Evolutionary conservation across 1,140 invertebrate genomes (phyloP).

Genomic region (Sitophilus oryzae): DNA sequence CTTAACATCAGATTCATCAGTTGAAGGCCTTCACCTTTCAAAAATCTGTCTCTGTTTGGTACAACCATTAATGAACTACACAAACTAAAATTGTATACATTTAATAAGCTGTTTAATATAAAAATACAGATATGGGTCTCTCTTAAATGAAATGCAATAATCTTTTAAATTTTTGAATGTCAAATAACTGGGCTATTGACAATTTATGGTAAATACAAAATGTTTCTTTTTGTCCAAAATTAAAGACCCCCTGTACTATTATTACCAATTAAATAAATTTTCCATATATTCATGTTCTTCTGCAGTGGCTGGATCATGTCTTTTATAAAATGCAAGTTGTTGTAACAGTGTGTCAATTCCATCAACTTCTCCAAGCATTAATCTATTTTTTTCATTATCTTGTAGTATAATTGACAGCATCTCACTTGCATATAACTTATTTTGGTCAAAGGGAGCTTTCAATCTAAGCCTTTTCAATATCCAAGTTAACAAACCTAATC

Average conservation of each 20-base stretch:
- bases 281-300: slow-evolving; percentile 99
- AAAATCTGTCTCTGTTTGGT: slow-evolving; percentile 84
- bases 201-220: too few relatives aligned
- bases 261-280: slow-evolving; percentile 87
- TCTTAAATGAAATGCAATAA: too few relatives aligned
- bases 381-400: slow-evolving; percentile 72
- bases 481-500: slow-evolving; percentile 78
- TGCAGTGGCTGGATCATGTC: slow-evolving; percentile 81
- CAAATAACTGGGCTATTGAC: too few relatives aligned
- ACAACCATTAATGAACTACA: slow-evolving; percentile 88
- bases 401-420: slow-evolving; percentile 94
- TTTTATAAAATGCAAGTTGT: slow-evolving; percentile 91
- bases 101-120: background rate
- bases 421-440: slow-evolving; percentile 95
- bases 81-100: slow-evolving; percentile 44
- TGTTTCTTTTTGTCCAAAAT: too few relatives aligned
- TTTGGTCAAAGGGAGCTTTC: slow-evolving; percentile 85
- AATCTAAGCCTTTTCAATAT: slow-evolving; percentile 80
- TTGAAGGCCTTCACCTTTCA: slow-evolving; percentile 92
- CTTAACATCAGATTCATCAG: slow-evolving; percentile 96
- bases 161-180: too few relatives aligned
- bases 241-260: too few relatives aligned
- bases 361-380: slow-evolving; percentile 82
- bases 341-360: slow-evolving; percentile 95
- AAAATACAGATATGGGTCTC: background rate